Evolutionary conservation across 2,888 invertebrate species (phyloP), one percentile per base, ranked within the genome.

Genomic region (Pollenia angustigena): DNA sequence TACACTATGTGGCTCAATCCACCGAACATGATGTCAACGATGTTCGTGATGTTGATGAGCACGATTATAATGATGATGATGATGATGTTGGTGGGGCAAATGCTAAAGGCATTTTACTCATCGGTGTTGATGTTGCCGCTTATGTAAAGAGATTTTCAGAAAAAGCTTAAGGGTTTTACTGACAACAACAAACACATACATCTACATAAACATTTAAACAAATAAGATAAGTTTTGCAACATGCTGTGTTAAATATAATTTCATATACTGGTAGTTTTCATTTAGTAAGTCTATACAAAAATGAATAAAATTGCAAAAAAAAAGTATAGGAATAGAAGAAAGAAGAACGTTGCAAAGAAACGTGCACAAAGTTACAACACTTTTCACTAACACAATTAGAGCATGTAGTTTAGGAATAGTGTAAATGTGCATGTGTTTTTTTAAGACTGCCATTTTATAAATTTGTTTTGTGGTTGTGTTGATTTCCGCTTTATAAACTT

Each of bases 401-500:
- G 44, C 46, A 52, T 69, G 32, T 60, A 64, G 32, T 44, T 44
- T n/a, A 9, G 69, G 40, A 48, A n/a, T 4, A 50, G 1, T 69
- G 42, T 58, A 12, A 12, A 16, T 71, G 48, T 18, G 12, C 62
- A 32, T 4, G 14, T 62, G 60, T 40, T 1, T 46, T 4, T 32
- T 11, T 16, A 44, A 46, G 50, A 18, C 62, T 71, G 76, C 81
- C 75, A 81, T 86, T 83, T 79, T 83, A 46, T 54, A 86, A 83
- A 86, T 86, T 86, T 86, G 80, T 84, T 86, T 76, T 86, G 86
- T 75, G 86, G 86, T 75, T 86, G 79, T 80, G 83, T 83, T 83
- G 71, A 86, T 86, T 86, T 86, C 80, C 83, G 79, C 52, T 80
- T 80, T 85, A 76, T 81, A 85, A 48, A 81, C 74, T 81, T 85